These are phyloP conservation scores for Polypedilum vanderplanki DNA, from an alignment of 1,140 invertebrate genomes.

Conservation along the genomic window DNA sequence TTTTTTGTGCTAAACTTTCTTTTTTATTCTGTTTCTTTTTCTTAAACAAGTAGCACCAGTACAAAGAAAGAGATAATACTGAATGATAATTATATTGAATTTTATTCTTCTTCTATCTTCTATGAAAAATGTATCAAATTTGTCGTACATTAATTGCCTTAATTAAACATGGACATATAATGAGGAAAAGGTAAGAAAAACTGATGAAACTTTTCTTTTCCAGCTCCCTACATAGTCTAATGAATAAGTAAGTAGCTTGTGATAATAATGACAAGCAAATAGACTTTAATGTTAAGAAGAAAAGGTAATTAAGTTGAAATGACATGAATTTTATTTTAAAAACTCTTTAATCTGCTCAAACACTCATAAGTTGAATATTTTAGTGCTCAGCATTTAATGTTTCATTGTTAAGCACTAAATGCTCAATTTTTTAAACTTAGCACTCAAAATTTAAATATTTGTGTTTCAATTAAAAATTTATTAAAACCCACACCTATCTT, in stretches of 20 bases:
- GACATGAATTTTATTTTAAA: too few species aligned
- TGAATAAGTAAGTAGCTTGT: neutral
- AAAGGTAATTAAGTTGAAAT: neutral
- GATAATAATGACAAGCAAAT: neutral
- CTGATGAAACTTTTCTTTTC: neutral
- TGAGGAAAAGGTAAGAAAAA: neutral
- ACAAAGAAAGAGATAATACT: neutral
- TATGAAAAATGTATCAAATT: slow-evolving; percentile 14
- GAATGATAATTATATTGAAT: neutral
- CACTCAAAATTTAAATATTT: too few species aligned
- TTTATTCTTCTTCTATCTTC: neutral
- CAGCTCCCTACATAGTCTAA: neutral
- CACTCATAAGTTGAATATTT: too few species aligned
- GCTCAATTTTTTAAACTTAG: too few species aligned
- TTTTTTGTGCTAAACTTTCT: too few species aligned
- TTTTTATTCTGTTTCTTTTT: too few species aligned
- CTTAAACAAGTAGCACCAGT: neutral
- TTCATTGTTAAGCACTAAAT: too few species aligned
- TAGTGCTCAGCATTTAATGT: too few species aligned
- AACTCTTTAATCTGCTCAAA: too few species aligned
- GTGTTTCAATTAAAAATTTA: too few species aligned
- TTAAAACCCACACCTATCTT: too few species aligned
- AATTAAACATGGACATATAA: neutral
- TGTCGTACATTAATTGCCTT: neutral
- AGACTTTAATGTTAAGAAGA: neutral